Percentiles rank a stretch among this genome's conserved stretches.
Conservation (phyloP, 2,888 invertebrate genomes). For the Stenoptilia bipunctidactyla region DNA sequence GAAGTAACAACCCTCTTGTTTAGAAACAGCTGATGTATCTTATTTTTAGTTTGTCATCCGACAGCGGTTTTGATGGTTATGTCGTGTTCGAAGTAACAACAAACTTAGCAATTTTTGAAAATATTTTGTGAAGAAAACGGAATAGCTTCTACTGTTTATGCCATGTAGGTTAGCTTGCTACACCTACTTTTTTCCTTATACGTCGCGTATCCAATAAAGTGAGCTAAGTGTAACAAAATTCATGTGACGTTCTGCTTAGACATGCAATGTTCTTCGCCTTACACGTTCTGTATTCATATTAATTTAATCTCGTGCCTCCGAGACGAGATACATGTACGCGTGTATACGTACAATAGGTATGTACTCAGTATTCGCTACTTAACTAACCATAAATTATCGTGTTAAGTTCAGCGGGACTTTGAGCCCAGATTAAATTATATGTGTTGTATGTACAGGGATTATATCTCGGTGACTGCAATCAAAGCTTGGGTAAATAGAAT, state of each 20-base stretch:
- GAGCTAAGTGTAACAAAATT: slow-evolving; percentile 11
- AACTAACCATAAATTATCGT: slow-evolving; percentile 35
- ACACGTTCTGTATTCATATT: neutral
- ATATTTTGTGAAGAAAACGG: too few relatives aligned
- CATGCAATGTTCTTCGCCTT: slow-evolving; percentile 22
- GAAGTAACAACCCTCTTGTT: slow-evolving; percentile 1
- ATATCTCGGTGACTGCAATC: neutral
- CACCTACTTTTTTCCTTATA: too few relatives aligned
- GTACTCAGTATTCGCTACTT: slow-evolving; percentile 28
- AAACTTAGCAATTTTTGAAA: too few relatives aligned
- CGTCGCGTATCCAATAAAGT: too few relatives aligned
- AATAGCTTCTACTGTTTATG: too few relatives aligned
- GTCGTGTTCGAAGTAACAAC: too few relatives aligned
- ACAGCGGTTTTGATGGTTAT: too few relatives aligned
- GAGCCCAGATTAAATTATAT: slow-evolving; percentile 23
- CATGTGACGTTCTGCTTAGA: slow-evolving; percentile 12
- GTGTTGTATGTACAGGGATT: slow-evolving; percentile 4
- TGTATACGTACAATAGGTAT: slow-evolving; percentile 22
- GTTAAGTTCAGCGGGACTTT: slow-evolving; percentile 25
- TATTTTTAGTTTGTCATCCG: neutral
- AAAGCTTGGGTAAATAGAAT: neutral
- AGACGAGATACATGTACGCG: slow-evolving; percentile 28
- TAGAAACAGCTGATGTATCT: neutral
- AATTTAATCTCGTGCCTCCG: slow-evolving; percentile 30
- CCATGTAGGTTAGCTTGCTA: neutral